Evolutionary conservation across 2,797 vertebrate genomes (phyloP).

Genomic region (Borostomias antarcticus): DNA sequence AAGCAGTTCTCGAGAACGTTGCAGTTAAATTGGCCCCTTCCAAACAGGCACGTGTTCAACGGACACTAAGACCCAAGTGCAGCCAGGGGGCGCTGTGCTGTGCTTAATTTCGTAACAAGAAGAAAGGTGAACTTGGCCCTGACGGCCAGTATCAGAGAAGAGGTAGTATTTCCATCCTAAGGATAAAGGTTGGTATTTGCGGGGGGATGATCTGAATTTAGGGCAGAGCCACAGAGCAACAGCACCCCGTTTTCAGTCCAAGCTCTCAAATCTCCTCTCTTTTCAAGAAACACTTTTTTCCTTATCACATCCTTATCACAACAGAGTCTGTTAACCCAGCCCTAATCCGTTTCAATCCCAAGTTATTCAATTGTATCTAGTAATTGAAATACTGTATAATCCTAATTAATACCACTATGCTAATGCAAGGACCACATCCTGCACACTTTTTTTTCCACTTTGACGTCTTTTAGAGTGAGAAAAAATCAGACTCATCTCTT

Average conservation of each 20-base stretch:
- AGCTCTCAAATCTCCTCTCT: not conserved
- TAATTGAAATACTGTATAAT: not conserved
- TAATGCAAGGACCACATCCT: no score
- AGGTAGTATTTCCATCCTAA: not conserved
- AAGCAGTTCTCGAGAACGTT: no score
- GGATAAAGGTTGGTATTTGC: not conserved
- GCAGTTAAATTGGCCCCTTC: no score
- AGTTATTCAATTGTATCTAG: not conserved
- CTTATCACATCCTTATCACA: no score
- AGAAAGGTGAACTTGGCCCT: not conserved
- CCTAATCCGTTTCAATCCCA: not conserved
- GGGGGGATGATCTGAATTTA: not conserved
- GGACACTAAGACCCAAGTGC: no score
- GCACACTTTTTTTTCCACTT: no score
- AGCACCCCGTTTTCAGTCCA: not conserved
- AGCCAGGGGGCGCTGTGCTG: no score
- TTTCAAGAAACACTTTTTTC: not conserved
- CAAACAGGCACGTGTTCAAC: no score
- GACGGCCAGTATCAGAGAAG: no score
- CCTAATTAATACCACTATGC: not conserved
- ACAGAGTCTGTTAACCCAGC: slow-evolving; percentile 4
- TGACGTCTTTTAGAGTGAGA: no score
- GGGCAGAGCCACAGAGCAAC: not conserved
- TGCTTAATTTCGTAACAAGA: no score
- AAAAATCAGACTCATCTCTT: no score